Evolutionary conservation across 2,797 vertebrate species (phyloP), one percentile per base, ranked within the genome.

Genomic region (Brotula barbata): DNA sequence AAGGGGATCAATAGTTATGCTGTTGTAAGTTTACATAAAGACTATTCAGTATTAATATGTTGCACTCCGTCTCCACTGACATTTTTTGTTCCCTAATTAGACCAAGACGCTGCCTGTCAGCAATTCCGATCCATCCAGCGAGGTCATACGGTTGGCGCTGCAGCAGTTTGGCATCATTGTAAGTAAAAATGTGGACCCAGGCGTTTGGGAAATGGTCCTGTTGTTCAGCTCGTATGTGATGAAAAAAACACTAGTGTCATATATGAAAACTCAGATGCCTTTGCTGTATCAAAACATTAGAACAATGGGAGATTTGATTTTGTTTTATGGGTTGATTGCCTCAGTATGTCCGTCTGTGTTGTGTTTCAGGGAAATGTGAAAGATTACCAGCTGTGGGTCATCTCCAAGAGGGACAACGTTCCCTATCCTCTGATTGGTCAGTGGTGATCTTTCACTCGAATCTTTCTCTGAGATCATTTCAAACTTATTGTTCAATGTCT

Each of bases 371-470:
- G 93, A 31, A 92, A 91, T 53, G 93, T 94, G 65, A 95, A 92
- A 80, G 95, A 96, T 83, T 97, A 93, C 84, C 94, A 96, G 71
- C 84, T 98, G 37, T 98, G 96, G 96, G 94, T 96, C 79, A 92
- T 93, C 90, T 97, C 96, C 71, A 95, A 93, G 81, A 94, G 93
- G 83, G 95, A 97, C 82, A 95, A 93, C 65, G 84, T 93, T 20
- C 95, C 95, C 1, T 98, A 98, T 43, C 95, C 95, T 78, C 94
- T 98, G 15, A 98, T 98, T 66, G 96, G 96, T 98, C 87, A 93
- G 87, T 69, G 25, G 25, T n/a, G n/a, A n/a, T n/a, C n/a, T n/a
- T n/a, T n/a, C n/a, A n/a, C n/a, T n/a, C n/a, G n/a, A n/a, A n/a
- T n/a, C n/a, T n/a, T n/a, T n/a, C n/a, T n/a, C n/a, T n/a, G n/a